Percentiles rank a stretch among this genome's conserved stretches.
Evolutionary conservation across 1,140 invertebrate species (phyloP).

Genomic region (Formica exsecta): DNA sequence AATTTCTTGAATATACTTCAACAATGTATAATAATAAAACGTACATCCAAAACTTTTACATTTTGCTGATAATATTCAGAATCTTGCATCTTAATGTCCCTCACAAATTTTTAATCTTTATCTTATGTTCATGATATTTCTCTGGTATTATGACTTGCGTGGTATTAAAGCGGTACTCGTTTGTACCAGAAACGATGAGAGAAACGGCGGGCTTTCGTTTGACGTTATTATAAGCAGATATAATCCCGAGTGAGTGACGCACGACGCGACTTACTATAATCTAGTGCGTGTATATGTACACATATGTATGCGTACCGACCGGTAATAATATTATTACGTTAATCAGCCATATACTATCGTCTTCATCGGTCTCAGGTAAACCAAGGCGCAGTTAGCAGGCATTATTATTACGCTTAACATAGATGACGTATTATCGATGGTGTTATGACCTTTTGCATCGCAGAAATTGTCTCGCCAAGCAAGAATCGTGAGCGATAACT

Average conservation of each 20-base stretch:
- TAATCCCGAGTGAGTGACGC: slow-evolving; percentile 57
- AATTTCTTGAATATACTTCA: neutral
- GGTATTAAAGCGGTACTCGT: slow-evolving; percentile 42
- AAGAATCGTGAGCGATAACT: slow-evolving; percentile 20
- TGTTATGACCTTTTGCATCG: slow-evolving; percentile 39
- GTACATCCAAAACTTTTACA: neutral
- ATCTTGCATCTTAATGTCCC: neutral
- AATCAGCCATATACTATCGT: slow-evolving; percentile 28
- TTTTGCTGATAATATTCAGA: neutral
- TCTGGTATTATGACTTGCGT: slow-evolving; percentile 22
- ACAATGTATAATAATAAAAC: neutral
- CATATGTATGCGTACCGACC: neutral
- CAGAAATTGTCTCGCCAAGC: slow-evolving; percentile 27
- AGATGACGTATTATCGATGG: slow-evolving; percentile 52
- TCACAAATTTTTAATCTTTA: neutral
- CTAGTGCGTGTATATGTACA: neutral
- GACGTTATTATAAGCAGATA: slow-evolving; percentile 59
- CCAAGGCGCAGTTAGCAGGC: slow-evolving; percentile 35
- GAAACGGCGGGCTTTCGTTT: slow-evolving; percentile 33
- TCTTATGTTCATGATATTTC: neutral
- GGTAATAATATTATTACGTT: slow-evolving; percentile 55
- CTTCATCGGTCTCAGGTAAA: slow-evolving; percentile 37
- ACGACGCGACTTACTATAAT: slow-evolving; percentile 52
- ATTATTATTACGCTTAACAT: slow-evolving; percentile 53
- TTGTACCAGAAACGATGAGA: slow-evolving; percentile 43